A percentile compares a stretch with the other conserved stretches of the same genome.
Evolutionary conservation across 2,888 invertebrate genomes (phyloP).

Genomic region (Stegophylla sp.): DNA sequence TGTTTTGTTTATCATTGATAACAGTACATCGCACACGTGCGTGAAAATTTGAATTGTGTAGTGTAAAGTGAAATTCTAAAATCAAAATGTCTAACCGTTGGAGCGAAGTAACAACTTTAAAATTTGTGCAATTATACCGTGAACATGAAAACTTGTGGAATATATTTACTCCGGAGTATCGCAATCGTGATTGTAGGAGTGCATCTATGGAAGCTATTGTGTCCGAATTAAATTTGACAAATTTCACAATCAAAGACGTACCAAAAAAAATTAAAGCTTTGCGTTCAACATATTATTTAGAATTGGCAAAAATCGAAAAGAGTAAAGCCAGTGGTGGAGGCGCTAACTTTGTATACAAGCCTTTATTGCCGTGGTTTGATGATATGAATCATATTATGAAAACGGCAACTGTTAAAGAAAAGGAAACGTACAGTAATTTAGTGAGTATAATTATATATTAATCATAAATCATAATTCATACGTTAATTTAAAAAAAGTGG

Average conservation of each 20-base stretch:
- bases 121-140: conserved; percentile 45
- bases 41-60: not conserved
- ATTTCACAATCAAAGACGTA: conserved; percentile 27
- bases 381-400: conserved; percentile 26
- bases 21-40: not conserved
- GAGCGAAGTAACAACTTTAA: conserved; percentile 18
- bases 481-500: conserved; percentile 1
- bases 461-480: not conserved
- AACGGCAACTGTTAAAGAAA: conserved; percentile 24
- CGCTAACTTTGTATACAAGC: conserved; percentile 26
- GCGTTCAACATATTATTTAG: conserved; percentile 39
- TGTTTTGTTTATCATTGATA: conserved; percentile 18
- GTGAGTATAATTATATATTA: not conserved
- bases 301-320: conserved; percentile 28
- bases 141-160: conserved; percentile 30
- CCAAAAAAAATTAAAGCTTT: conserved; percentile 35
- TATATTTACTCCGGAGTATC: conserved; percentile 32
- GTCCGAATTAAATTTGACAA: conserved; percentile 22
- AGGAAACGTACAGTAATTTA: conserved; percentile 34
- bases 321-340: conserved; percentile 8
- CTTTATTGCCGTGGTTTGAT: conserved; percentile 40
- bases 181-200: conserved; percentile 10
- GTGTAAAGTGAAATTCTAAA: not conserved
- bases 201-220: conserved; percentile 28
- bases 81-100: conserved; percentile 17